Evolutionary conservation across 2,888 invertebrate genomes (phyloP), one percentile per base, ranked within the genome.

Genomic region (Drosophila hamatofila): DNA sequence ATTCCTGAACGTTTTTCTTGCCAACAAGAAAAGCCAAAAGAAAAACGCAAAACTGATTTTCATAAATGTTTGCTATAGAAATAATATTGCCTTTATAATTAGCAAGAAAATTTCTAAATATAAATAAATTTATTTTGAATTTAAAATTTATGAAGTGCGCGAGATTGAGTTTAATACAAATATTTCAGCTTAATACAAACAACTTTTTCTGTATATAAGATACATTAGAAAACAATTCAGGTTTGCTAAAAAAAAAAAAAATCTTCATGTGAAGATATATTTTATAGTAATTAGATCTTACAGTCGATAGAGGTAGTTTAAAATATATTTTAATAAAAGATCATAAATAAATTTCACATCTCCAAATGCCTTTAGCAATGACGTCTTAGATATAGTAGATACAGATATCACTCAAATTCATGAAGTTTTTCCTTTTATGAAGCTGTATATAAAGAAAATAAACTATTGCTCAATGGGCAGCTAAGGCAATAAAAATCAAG

Each of bases 1-100:
- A 56, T 56, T 52, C 57, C 44, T 39, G 21, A 49, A 37, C 54
- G 35, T 54, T 39, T 44, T 49, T 16, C 37, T 35, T 75, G 46
- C 27, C n/a, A 16, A 39, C 39, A 48, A 27, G 5, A n/a, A 11
- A 23, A 54, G 33, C 27, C 14, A 27, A 11, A 8, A 37, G 23
- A 25, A 54, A 52, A 37, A 7, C 23, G 11, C 12, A 39, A 54
- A 54, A 25, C 9, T 37, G 25, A 39, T n/a, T 54, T 54, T 39
- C n/a, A 35, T 35, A 35, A 54, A 48, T 30, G n/a, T 30, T 23
- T 27, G 18, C 37, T n/a, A 23, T 30, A n/a, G 33, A 49, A 30
- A 49, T 30, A 49, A 12, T 16, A 12, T 49, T 49, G 49, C 33
- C 12, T 21, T 49, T 33, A 49, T 21, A 33, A 30, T 51, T 51